These are phyloP conservation scores for Smutsia temminckii DNA, from an alignment of 2,797 vertebrate species.

Conservation along the genomic window DNA sequence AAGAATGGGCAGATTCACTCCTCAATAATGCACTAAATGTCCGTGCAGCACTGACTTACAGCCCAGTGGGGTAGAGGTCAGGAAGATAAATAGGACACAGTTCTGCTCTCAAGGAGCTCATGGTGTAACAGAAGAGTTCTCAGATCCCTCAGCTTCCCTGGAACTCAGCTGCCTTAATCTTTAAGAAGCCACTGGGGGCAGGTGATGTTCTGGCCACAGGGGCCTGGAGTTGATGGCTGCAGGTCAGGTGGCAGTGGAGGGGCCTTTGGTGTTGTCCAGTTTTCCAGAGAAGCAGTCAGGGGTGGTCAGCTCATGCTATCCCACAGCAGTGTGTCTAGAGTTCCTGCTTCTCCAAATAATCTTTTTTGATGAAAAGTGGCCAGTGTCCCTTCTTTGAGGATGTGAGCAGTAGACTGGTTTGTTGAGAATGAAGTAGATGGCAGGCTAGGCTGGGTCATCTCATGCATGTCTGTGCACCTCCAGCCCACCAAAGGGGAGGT, in stretches of 20 bases:
- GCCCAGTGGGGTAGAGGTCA: no score
- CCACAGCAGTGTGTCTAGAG: accelerated
- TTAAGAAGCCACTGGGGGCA: background rate
- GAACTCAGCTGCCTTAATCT: background rate
- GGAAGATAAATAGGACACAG: background rate
- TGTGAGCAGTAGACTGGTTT: background rate
- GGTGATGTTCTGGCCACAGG: background rate
- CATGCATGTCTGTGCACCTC: background rate
- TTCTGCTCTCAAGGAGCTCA: background rate
- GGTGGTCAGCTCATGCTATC: no score
- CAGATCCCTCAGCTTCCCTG: background rate
- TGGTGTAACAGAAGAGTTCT: background rate
- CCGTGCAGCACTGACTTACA: background rate
- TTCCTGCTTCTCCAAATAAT: background rate
- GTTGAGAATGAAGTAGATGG: background rate
- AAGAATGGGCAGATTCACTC: background rate
- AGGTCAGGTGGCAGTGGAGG: no score
- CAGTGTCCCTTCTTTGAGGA: background rate
- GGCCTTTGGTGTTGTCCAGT: background rate
- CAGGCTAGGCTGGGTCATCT: background rate
- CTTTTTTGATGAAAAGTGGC: background rate
- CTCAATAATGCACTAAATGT: background rate
- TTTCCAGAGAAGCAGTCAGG: background rate
- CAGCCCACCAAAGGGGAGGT: background rate
- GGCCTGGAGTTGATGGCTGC: background rate